These are phyloP conservation scores for Carduelis carduelis DNA, from an alignment of 2,797 vertebrate species.

Conservation along the genomic window DNA sequence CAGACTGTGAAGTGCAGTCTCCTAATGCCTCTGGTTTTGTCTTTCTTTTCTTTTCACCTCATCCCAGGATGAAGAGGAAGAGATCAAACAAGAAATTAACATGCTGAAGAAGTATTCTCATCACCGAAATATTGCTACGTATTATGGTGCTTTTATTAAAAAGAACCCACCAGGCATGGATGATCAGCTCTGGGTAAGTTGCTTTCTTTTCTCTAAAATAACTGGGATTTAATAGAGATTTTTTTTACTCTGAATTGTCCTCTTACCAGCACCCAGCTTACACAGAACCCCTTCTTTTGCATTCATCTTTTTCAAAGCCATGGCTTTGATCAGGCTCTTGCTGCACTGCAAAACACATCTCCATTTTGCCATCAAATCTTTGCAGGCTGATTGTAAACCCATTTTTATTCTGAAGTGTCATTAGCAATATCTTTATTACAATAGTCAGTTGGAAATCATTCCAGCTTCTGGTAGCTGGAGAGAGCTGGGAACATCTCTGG, in stretches of 20 bases:
- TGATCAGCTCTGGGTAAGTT: slow-evolving; percentile 93
- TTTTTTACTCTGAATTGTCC: background rate
- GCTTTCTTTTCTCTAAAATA: background rate
- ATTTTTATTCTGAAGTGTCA: background rate
- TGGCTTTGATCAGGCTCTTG: background rate
- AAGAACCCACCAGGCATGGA: slow-evolving; percentile 97
- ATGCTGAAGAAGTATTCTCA: slow-evolving; percentile 99
- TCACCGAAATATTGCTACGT: slow-evolving; percentile 96
- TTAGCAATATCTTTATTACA: background rate
- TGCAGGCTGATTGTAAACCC: background rate
- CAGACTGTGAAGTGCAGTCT: background rate
- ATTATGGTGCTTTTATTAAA: slow-evolving; percentile 97
- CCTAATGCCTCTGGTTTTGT: background rate
- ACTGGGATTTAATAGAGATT: background rate
- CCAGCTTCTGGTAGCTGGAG: background rate
- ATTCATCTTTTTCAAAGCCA: background rate
- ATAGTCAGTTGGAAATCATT: background rate
- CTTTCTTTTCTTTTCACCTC: background rate
- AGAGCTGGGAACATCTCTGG: background rate
- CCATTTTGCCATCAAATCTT: background rate
- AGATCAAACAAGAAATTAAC: slow-evolving; percentile 99
- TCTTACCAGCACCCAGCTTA: background rate
- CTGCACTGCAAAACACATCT: background rate
- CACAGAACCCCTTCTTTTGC: background rate
- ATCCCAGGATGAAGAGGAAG: slow-evolving; percentile 94